phyloP scores from a whole-genome alignment of 2,888 invertebrate genomes.

The Candidula unifasciata region DNA sequence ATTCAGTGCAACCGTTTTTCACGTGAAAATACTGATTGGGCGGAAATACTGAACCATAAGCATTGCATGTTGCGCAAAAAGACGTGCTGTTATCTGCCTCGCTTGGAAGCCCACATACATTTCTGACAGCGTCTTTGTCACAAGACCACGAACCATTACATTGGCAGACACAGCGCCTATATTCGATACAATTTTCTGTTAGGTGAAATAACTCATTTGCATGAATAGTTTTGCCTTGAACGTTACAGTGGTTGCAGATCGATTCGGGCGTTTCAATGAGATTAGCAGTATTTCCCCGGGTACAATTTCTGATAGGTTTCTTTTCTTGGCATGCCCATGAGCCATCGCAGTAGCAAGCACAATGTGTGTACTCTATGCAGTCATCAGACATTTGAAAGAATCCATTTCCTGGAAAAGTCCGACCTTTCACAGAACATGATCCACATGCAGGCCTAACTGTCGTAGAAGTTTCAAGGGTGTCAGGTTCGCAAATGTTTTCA shows the following conservation, averaged over 20 bases:
- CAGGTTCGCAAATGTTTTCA: conserved; percentile 40
- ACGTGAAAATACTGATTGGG: not conserved
- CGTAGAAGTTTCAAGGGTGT: conserved; percentile 22
- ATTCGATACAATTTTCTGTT: not conserved
- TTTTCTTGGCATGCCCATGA: conserved; percentile 63
- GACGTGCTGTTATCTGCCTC: conserved; percentile 33
- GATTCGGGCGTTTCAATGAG: not conserved
- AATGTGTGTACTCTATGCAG: conserved; percentile 64
- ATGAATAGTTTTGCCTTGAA: not conserved
- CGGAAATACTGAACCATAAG: not conserved
- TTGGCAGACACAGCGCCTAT: not conserved
- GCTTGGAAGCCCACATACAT: conserved; percentile 54
- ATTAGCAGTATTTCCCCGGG: conserved; percentile 44
- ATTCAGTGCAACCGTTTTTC: not conserved
- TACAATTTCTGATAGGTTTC: conserved; percentile 55
- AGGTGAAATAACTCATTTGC: not conserved
- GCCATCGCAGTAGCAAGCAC: conserved; percentile 66
- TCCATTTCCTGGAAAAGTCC: conserved; percentile 59
- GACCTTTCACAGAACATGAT: conserved; percentile 49
- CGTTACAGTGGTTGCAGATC: not conserved
- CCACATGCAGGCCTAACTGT: conserved; percentile 12
- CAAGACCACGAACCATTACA: conserved; percentile 58
- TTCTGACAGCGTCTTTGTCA: conserved; percentile 54
- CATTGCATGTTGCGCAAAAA: not conserved
- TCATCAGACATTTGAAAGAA: conserved; percentile 61